These are phyloP conservation scores for Crambe crambe DNA, from an alignment of 37 sponge, comb jelly and placozoan species.

Conservation along the genomic window DNA sequence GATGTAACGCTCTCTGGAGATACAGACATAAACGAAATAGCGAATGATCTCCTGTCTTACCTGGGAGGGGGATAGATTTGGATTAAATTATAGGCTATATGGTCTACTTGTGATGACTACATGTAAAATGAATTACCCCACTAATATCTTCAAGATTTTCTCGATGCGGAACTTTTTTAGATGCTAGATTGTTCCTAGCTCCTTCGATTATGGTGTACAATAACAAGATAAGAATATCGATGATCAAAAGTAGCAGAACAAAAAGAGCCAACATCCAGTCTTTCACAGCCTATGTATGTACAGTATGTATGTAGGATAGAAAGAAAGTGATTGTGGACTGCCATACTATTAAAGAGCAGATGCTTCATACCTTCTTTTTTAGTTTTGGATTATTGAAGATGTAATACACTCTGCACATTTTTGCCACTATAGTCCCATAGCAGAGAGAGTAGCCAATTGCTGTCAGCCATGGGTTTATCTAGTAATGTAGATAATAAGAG, in stretches of 20 bases:
- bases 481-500: constrained; percentile 17
- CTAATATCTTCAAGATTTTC: not conserved
- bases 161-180: not conserved
- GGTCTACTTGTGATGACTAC: too few relatives aligned
- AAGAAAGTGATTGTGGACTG: too few relatives aligned
- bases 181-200: not conserved
- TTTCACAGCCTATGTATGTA: not conserved
- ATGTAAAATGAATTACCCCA: too few relatives aligned
- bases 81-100: too few relatives aligned
- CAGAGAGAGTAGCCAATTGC: constrained; percentile 62
- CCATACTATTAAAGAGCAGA: too few relatives aligned
- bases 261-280: constrained; percentile 38
- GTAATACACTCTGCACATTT: constrained; percentile 60
- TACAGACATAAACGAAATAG: constrained; percentile 31
- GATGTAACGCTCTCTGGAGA: constrained; percentile 1
- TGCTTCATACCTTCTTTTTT: constrained; percentile 25
- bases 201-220: constrained; percentile 7
- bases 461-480: constrained; percentile 30
- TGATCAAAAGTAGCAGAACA: constrained; percentile 24
- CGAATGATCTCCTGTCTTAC: too few relatives aligned
- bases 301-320: too few relatives aligned
- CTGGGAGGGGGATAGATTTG: too few relatives aligned
- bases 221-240: constrained; percentile 32
- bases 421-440: constrained; percentile 52
- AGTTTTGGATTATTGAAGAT: constrained; percentile 41